phyloP scores from a whole-genome alignment of 2,113 vertebrate species.

The Vidua macroura region DNA sequence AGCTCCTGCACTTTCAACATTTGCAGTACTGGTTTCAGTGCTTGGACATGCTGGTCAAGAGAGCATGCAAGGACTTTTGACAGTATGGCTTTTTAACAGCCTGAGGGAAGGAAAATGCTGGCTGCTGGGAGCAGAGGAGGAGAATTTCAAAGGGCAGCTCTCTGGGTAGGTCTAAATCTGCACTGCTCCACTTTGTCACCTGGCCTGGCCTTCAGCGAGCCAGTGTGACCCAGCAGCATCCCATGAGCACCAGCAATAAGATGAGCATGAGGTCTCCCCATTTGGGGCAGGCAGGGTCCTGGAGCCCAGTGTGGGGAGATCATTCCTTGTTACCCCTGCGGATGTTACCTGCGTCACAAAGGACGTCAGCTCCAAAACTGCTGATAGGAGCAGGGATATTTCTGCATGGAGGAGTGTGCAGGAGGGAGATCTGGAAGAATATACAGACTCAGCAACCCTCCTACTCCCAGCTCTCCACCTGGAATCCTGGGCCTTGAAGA shows the following conservation, averaged over 20 bases:
- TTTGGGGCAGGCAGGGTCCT: rapidly evolving
- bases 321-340: background rate
- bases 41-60: constrained; percentile 7
- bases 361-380: constrained; percentile 52
- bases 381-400: constrained; percentile 57
- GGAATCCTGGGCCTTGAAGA: background rate
- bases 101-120: background rate
- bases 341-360: background rate
- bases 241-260: rapidly evolving
- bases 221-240: background rate
- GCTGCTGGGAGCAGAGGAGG: background rate
- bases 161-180: background rate
- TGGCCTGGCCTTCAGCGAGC: rapidly evolving
- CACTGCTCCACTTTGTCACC: background rate
- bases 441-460: constrained; percentile 71
- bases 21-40: background rate
- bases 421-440: constrained; percentile 67
- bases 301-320: background rate
- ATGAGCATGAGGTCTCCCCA: rapidly evolving
- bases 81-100: background rate
- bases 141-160: background rate
- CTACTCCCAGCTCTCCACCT: background rate
- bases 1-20: background rate
- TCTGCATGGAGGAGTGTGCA: constrained; percentile 39
- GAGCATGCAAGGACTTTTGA: background rate